phyloP scores from a whole-genome alignment of 2,888 invertebrate species.

The Zygaena filipendulae region DNA sequence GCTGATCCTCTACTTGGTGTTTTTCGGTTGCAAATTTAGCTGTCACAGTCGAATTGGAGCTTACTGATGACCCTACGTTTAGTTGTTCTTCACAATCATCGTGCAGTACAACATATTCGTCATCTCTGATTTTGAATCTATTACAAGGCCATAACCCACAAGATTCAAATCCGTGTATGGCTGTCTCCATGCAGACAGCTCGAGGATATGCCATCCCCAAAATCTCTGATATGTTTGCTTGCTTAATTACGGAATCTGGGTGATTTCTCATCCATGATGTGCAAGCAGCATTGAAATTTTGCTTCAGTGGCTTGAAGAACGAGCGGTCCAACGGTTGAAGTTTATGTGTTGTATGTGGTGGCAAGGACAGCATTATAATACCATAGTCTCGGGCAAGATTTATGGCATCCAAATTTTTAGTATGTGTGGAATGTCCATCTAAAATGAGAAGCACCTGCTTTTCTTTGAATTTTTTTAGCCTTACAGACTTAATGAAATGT shows the following conservation, averaged over 20 bases:
- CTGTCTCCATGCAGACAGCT: constrained; percentile 1
- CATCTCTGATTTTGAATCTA: background rate
- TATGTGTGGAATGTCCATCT: constrained; percentile 16
- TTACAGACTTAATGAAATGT: constrained; percentile 17
- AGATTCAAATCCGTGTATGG: constrained; percentile 2
- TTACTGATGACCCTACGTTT: background rate
- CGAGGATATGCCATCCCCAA: constrained; percentile 1
- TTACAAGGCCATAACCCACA: constrained; percentile 2
- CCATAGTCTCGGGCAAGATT: constrained; percentile 13
- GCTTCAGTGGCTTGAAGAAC: background rate
- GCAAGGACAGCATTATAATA: constrained; percentile 13
- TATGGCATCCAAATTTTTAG: constrained; percentile 16
- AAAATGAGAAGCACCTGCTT: constrained; percentile 7
- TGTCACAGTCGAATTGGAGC: background rate
- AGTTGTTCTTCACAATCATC: constrained; percentile 1
- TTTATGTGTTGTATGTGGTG: constrained; percentile 15
- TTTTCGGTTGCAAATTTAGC: background rate
- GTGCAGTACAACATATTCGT: constrained; percentile 1
- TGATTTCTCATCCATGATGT: constrained; percentile 2
- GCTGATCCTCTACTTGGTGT: background rate
- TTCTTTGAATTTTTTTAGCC: constrained; percentile 1
- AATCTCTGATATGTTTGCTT: constrained; percentile 2
- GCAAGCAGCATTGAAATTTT: background rate
- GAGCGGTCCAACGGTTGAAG: constrained; percentile 14
- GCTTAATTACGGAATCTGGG: constrained; percentile 1